These are phyloP conservation scores for Leptinotarsa juncta DNA, from an alignment of 2,888 invertebrate genomes.

Conservation along the genomic window DNA sequence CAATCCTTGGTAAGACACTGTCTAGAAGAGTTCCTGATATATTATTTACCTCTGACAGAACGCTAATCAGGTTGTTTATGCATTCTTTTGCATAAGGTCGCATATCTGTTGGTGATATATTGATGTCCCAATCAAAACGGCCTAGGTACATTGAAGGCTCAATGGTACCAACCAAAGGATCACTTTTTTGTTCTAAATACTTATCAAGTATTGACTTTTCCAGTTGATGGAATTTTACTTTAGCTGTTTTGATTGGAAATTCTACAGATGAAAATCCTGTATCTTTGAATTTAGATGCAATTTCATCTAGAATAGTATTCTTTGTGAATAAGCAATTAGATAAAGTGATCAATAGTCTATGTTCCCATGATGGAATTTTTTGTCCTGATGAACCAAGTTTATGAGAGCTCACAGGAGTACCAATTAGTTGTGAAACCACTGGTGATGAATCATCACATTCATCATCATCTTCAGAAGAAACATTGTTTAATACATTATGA, in stretches of 20 bases:
- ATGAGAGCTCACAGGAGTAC: conserved; percentile 68
- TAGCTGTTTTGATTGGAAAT: conserved; percentile 76
- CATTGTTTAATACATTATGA: conserved; percentile 76
- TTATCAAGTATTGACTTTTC: conserved; percentile 79
- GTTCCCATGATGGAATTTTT: conserved; percentile 76
- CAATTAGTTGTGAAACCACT: conserved; percentile 74
- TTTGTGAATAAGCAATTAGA: conserved; percentile 91
- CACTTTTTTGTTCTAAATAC: conserved; percentile 90
- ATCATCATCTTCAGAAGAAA: conserved; percentile 78
- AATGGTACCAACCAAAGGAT: conserved; percentile 94
- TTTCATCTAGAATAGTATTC: conserved; percentile 77
- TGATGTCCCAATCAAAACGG: conserved; percentile 85
- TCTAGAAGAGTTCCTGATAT: conserved; percentile 83
- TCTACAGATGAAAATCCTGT: conserved; percentile 80
- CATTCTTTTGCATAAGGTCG: conserved; percentile 91
- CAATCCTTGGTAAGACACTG: conserved; percentile 79
- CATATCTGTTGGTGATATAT: conserved; percentile 80
- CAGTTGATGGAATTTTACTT: conserved; percentile 72
- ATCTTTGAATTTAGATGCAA: conserved; percentile 75
- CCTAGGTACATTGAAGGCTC: conserved; percentile 97
- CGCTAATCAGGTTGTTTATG: conserved; percentile 82
- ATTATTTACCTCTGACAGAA: conserved; percentile 83
- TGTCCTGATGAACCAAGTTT: conserved; percentile 51
- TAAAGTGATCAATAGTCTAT: conserved; percentile 84
- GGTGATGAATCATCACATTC: conserved; percentile 69